These are phyloP conservation scores for Rhorus exstirpatorius DNA, from an alignment of 2,888 invertebrate species.

Conservation along the genomic window DNA sequence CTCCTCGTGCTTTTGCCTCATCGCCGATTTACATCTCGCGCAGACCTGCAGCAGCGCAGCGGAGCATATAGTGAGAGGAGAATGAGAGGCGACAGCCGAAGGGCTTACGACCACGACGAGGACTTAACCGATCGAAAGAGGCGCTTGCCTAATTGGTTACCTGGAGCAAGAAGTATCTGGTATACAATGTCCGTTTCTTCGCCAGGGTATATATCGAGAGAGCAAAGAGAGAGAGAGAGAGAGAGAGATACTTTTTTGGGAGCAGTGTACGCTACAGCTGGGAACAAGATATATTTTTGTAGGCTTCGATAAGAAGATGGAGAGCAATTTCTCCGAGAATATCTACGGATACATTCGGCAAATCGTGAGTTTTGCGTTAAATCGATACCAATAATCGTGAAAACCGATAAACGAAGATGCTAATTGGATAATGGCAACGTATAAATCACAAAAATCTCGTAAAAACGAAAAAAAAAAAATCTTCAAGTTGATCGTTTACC, in stretches of 20 bases:
- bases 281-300: conserved; percentile 20
- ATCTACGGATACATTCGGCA: not conserved
- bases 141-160: conserved; percentile 71
- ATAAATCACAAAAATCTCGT: conserved; percentile 6
- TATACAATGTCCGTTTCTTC: conserved; percentile 57
- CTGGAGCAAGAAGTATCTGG: conserved; percentile 60
- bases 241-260: conserved; percentile 4
- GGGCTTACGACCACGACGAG: conserved; percentile 46
- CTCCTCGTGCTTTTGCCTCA: conserved; percentile 45
- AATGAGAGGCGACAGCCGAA: conserved; percentile 11
- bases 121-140: conserved; percentile 63
- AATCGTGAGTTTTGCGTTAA: conserved; percentile 12
- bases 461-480: conserved; percentile 24
- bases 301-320: conserved; percentile 11
- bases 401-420: conserved; percentile 30
- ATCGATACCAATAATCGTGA: conserved; percentile 30
- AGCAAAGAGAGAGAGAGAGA: conserved; percentile 13
- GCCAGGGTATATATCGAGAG: conserved; percentile 40
- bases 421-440: conserved; percentile 53
- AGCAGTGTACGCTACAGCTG: conserved; percentile 43
- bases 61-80: not conserved
- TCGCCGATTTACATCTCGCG: conserved; percentile 62
- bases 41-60: conserved; percentile 21
- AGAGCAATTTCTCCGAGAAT: conserved; percentile 28
- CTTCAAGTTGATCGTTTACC: not conserved